Evolutionary conservation across 1,140 invertebrate species (phyloP).

Genomic region (Procambarus clarkii): DNA sequence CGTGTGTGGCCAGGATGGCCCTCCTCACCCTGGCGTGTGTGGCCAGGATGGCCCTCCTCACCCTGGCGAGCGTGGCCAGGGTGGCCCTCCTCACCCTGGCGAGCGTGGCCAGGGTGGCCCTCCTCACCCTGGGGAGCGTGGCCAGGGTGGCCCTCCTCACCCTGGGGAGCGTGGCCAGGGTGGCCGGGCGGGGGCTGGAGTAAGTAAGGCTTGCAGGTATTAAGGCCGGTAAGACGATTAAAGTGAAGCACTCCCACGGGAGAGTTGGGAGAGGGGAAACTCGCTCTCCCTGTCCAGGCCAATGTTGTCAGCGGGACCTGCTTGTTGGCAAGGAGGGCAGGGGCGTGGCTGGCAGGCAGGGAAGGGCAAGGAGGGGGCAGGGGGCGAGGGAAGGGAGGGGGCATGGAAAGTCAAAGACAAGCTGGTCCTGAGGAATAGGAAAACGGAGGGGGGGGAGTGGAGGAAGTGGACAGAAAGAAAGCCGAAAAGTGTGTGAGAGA

Average conservation of each 20-base stretch:
- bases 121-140: no score
- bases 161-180: no score
- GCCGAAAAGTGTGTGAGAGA: no score
- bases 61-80: not conserved
- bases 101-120: not conserved
- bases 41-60: not conserved
- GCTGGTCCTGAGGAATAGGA: no score
- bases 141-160: not conserved
- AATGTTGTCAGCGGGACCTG: not conserved
- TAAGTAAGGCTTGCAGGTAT: conserved; percentile 43
- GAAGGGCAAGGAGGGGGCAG: no score
- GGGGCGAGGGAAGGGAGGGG: no score
- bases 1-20: not conserved
- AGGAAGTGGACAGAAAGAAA: no score
- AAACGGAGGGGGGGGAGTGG: no score
- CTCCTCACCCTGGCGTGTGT: no score
- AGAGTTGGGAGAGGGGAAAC: not conserved
- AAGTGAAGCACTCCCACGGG: conserved; percentile 33
- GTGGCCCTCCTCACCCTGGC: not conserved
- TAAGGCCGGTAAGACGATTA: conserved; percentile 40
- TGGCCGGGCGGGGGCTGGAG: not conserved
- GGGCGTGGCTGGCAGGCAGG: not conserved
- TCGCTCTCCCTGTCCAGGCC: not conserved
- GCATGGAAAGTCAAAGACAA: no score
- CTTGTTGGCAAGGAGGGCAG: not conserved